Base-by-base conservation (phyloP, 2,113 vertebrate species). In the Phaethon lepturus region DNA sequence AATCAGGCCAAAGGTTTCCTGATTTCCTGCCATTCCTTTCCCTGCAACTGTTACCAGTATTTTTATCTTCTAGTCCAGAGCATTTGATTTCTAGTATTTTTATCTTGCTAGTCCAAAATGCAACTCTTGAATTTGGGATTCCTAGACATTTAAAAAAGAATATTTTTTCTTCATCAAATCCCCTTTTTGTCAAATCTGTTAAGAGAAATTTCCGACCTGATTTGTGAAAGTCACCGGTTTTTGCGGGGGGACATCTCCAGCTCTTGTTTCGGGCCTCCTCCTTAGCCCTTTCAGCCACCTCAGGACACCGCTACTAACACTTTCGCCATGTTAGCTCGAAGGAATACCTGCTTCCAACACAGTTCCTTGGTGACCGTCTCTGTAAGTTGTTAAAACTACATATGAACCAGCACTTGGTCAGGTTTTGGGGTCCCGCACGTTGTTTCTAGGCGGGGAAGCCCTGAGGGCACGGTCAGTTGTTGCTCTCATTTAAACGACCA, bases 11-110 rank as follows among this genome's bases (percentile, higher is more conserved):
- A 85, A 81, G 24, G 13, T 71, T 96, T 87, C 56, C 83, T 59
- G 49, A 45, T 93, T 95, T 91, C 56, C 68, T 95, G 80, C 13
- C 13, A 56, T 93, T 95, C 24, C 66, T 91, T 89, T 87, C 40
- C 38, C 29, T 78, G 40, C 50, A 68, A 33, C 38, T 42, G 26
- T 74, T 93, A 67, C 44, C 49, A 92, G 28, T 20, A 18, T 3
- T 4, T 76, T 84, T 42, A n/a, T 58, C 44, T 40, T 29, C 17
- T 59, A 47, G n/a, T 24, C 45, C 28, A 42, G 29, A 83, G 14
- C 14, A 22, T 72, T 89, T 87, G 29, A 71, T 87, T 80, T 78
- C 59, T 56, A 33, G 25, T 45, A 16, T 73, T 94, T 93, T 82
- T 66, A 47, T 71, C 31, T 84, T 38, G 17, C 35, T 50, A 55